A percentile compares a stretch with the other conserved stretches of the same genome.
phyloP scores from a whole-genome alignment of 1,140 invertebrate species.

The Drosophila paulistorum region DNA sequence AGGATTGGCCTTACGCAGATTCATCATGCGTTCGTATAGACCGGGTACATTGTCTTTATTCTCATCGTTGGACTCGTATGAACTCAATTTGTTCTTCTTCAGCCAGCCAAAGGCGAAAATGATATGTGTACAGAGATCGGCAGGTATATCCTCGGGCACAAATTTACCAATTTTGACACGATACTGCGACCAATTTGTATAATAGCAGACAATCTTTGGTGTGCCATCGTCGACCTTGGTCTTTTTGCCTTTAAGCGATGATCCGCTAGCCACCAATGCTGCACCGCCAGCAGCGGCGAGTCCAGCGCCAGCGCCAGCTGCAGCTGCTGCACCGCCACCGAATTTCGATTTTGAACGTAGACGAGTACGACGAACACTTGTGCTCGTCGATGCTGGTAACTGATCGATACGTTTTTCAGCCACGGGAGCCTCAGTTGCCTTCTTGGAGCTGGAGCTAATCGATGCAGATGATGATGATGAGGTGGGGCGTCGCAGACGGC shows the following conservation, averaged over 20 bases:
- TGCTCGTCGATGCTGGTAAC: conserved; percentile 83
- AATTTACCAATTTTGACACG: conserved; percentile 96
- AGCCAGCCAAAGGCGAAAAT: conserved; percentile 98
- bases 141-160: conserved; percentile 96
- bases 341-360: conserved; percentile 85
- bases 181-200: conserved; percentile 99
- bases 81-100: conserved; percentile 95
- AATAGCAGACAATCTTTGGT: conserved; percentile 94
- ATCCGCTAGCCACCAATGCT: conserved; percentile 85
- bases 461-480: conserved; percentile 82
- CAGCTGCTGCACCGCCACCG: conserved; percentile 85
- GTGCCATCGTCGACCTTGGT: conserved; percentile 87
- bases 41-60: conserved; percentile 96
- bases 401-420: conserved; percentile 85
- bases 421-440: conserved; percentile 79
- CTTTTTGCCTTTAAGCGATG: conserved; percentile 84
- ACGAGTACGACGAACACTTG: conserved; percentile 87
- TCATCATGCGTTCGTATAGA: conserved; percentile 92
- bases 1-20: conserved; percentile 94
- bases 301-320: conserved; percentile 85
- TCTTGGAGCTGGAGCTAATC: conserved; percentile 81
- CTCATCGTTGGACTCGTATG: conserved; percentile 96
- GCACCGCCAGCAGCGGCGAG: conserved; percentile 85
- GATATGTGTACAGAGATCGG: conserved; percentile 97
- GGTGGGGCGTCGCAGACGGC: conserved; percentile 85